Evolutionary conservation across 2,888 invertebrate genomes (phyloP).

Genomic region (Andrena minutula): DNA sequence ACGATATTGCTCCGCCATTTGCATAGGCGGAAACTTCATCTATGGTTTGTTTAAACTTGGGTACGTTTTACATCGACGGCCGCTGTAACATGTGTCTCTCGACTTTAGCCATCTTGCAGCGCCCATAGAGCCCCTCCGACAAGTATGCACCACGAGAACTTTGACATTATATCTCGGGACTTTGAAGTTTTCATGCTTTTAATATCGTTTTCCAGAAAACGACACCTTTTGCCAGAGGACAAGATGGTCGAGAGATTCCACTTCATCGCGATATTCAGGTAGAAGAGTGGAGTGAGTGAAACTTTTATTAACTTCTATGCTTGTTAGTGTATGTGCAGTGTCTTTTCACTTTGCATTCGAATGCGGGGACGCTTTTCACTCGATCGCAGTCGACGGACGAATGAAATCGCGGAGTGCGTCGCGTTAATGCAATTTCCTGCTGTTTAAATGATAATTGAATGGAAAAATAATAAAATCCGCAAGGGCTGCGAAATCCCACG

Average conservation of each 20-base stretch:
- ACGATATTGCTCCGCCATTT: conserved; percentile 81
- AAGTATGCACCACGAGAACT: not conserved
- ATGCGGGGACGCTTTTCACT: not conserved
- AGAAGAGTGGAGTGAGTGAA: not conserved
- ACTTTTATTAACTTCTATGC: not conserved
- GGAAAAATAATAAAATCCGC: conserved; percentile 80
- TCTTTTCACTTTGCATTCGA: not conserved
- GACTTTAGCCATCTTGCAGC: not conserved
- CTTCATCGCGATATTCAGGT: not conserved
- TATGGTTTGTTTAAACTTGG: conserved; percentile 37
- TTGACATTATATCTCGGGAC: not conserved
- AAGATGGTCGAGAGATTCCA: not conserved
- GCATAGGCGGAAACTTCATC: conserved; percentile 70
- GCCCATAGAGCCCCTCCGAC: not conserved
- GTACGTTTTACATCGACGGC: conserved; percentile 22
- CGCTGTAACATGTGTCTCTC: not conserved
- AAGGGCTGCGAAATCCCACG: conserved; percentile 73
- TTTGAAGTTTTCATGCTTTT: conserved; percentile 1
- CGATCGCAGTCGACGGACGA: not conserved
- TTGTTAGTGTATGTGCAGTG: not conserved
- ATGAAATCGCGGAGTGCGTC: not conserved
- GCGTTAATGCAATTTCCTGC: conserved; percentile 65
- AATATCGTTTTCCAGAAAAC: not conserved
- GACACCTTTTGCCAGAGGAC: not conserved
- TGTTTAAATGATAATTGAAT: conserved; percentile 79